These are phyloP conservation scores for Gymnocephalus cernua DNA, from an alignment of 2,113 vertebrate species.

Conservation along the genomic window DNA sequence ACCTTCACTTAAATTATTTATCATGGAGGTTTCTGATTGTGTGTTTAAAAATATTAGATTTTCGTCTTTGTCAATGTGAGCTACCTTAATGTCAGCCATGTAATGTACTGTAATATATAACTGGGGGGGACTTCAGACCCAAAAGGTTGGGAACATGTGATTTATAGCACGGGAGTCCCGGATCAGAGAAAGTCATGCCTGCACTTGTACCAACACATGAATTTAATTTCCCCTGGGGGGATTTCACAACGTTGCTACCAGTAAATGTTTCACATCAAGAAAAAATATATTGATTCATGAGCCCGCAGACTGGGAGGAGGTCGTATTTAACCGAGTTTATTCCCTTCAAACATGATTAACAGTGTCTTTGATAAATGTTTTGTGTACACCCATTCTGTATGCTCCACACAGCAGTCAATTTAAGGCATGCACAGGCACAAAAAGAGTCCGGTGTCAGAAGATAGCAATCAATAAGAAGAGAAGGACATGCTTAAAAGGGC, in stretches of 20 bases:
- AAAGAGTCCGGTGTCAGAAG: conserved; percentile 43
- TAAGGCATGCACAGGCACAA: conserved; percentile 75
- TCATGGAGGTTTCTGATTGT: no score
- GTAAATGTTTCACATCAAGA: background rate
- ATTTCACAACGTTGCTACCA: background rate
- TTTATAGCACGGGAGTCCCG: no score
- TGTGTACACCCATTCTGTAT: conserved; percentile 46
- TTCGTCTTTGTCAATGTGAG: no score
- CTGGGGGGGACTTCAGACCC: no score
- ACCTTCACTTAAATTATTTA: no score
- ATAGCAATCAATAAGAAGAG: conserved; percentile 29
- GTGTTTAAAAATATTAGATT: no score
- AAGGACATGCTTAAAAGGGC: conserved; percentile 36
- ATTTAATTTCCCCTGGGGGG: background rate
- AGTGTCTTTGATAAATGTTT: conserved; percentile 50
- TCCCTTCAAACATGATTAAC: conserved; percentile 55
- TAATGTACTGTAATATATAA: no score
- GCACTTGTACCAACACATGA: background rate
- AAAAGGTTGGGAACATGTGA: no score
- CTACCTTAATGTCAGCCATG: no score
- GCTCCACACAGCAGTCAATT: conserved; percentile 38
- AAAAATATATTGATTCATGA: background rate
- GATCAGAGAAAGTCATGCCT: background rate
- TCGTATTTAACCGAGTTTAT: conserved; percentile 56
- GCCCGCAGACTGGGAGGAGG: background rate